Base-by-base conservation (phyloP, 2,888 invertebrate genomes). In the Eudiplozoon nipponicum region DNA sequence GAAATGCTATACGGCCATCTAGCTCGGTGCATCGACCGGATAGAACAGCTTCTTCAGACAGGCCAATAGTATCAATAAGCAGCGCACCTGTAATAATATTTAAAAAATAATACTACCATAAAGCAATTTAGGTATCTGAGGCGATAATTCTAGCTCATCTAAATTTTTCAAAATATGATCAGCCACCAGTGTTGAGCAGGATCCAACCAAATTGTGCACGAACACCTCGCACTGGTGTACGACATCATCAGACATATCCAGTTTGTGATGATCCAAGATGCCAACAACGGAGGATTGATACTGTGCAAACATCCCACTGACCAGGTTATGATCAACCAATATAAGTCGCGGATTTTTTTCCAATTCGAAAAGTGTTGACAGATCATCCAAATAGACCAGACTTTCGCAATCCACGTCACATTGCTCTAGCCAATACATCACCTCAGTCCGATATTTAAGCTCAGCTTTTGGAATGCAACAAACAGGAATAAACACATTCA, bases 181-280 rank as follows among this genome's bases (percentile, higher is more conserved):
- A 17, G 31, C 31, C 5, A 31, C 13, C 13, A 31, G 13, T 31
- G 31, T 31, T 17, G 31, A 31, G 17, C 31, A 31, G 17, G 31
- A 31, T 4, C 31, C 31, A 4, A 5, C 5, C 5, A 31, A 15
- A 5, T 7, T 7, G 17, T 31, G 31, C 9, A 15, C 4, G 11
- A 31, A 31, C 13, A 7, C 5, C 5, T 31, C 31, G 17, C 11
- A 5, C 13, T 31, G 11, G 5, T n/a, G 31, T 17, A 31, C n/a
- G n/a, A n/a, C 11, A 13, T 4, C 7, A 31, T 13, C 11, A 17
- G 7, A 7, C 11, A 7, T 13, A 7, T n/a, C 13, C 5, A 31
- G 11, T 4, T 7, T n/a, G 17, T 31, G 31, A 31, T 31, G 31
- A 31, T 31, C 31, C 5, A 31, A 7, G 5, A 31, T 31, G 11